Percentiles rank a stretch among this genome's conserved stretches.
Evolutionary conservation across 92 coral and sea anemone species (phyloP).

Genomic region (Montipora capitata): DNA sequence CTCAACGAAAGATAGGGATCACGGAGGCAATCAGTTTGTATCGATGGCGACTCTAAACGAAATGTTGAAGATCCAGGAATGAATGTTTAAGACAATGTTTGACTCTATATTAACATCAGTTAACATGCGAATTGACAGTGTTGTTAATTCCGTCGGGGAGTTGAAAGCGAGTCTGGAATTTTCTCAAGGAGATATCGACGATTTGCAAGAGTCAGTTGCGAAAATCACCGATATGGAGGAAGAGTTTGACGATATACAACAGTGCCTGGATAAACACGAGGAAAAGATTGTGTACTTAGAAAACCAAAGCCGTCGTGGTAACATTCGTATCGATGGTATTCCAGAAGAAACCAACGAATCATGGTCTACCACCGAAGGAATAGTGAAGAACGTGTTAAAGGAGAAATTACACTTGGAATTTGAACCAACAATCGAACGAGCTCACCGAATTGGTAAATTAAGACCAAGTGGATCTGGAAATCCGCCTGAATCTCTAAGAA

Average conservation of each 20-base stretch:
- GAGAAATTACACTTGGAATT: conserved; percentile 5
- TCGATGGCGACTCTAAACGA: conserved; percentile 32
- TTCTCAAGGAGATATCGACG: background rate
- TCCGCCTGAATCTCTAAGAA: background rate
- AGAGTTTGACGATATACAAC: conserved; percentile 1
- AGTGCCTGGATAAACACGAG: background rate
- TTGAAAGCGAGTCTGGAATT: background rate
- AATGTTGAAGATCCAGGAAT: conserved; percentile 28
- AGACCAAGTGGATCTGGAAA: conserved; percentile 10
- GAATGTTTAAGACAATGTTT: conserved; percentile 29
- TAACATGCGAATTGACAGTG: conserved; percentile 1
- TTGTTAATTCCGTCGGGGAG: background rate
- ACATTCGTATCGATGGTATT: conserved; percentile 13
- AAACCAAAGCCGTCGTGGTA: conserved; percentile 21
- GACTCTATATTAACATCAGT: background rate
- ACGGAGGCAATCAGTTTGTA: conserved; percentile 14
- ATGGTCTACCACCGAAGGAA: background rate
- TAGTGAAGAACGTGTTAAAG: background rate
- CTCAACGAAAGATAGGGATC: conserved; percentile 19
- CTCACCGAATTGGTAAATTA: conserved; percentile 2
- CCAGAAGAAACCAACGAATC: conserved; percentile 1
- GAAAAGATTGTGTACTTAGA: conserved; percentile 26
- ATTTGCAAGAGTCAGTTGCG: background rate
- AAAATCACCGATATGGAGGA: background rate
- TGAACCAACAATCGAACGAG: conserved; percentile 19